A percentile compares a stretch with the other conserved stretches of the same genome.
Evolutionary conservation across 2,113 vertebrate genomes (phyloP).

Genomic region (Nematolebias whitei): DNA sequence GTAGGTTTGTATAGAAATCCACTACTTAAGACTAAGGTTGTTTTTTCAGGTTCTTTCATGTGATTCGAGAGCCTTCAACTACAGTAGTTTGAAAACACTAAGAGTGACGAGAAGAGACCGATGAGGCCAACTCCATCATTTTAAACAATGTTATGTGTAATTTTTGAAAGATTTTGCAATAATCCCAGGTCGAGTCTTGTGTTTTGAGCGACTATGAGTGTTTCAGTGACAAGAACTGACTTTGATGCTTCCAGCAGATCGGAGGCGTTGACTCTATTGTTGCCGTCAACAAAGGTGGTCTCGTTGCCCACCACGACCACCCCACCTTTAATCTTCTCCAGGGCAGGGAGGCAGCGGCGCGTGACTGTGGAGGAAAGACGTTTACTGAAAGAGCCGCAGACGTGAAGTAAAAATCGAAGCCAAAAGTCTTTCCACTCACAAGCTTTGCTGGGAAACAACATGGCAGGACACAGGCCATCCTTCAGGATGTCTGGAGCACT

Average conservation of each 20-base stretch:
- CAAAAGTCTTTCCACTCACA: constrained; percentile 69
- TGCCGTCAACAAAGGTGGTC: constrained; percentile 78
- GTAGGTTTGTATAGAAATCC: no score
- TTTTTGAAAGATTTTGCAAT: no score
- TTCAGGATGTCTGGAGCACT: constrained; percentile 74
- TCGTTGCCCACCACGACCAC: constrained; percentile 87
- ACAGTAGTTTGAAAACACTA: no score
- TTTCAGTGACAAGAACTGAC: constrained; percentile 75
- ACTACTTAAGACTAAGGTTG: no score
- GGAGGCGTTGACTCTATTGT: constrained; percentile 76
- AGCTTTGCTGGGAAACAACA: constrained; percentile 88
- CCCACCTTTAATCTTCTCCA: constrained; percentile 79
- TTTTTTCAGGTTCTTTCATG: not conserved
- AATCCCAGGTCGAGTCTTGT: no score
- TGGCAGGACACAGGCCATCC: constrained; percentile 84
- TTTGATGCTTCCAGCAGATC: constrained; percentile 90
- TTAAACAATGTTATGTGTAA: no score
- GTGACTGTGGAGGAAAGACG: constrained; percentile 80
- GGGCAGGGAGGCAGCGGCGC: constrained; percentile 86
- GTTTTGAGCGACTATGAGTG: no score
- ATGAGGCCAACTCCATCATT: no score
- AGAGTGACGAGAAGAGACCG: no score
- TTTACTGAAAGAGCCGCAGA: constrained; percentile 15
- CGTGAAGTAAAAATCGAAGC: no score
- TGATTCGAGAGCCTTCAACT: no score